These are phyloP conservation scores for Chorisops tibialis DNA, from an alignment of 2,888 invertebrate species.

Conservation along the genomic window DNA sequence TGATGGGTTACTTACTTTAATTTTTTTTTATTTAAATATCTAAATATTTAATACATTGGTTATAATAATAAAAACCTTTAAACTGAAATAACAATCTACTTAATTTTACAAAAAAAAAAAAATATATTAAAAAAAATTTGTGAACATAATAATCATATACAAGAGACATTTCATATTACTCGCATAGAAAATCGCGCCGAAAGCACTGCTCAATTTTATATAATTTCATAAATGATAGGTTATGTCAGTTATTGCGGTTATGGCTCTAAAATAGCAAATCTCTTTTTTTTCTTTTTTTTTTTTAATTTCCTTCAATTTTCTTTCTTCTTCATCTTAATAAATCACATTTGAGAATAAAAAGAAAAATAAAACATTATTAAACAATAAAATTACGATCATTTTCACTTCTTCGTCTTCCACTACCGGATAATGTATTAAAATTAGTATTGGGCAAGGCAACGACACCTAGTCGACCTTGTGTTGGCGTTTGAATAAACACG, in stretches of 20 bases:
- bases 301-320: no score
- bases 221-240: constrained; percentile 3
- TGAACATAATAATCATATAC: constrained; percentile 17
- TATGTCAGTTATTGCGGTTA: constrained; percentile 2
- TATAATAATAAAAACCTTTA: constrained; percentile 12
- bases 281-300: neutral
- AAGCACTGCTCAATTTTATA: neutral
- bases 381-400: constrained; percentile 15
- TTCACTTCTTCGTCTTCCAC: neutral
- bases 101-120: constrained; percentile 12
- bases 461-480: constrained; percentile 47
- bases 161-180: neutral
- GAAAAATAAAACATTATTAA: neutral
- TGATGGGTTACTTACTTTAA: constrained; percentile 1
- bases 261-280: constrained; percentile 6
- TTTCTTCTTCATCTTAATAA: constrained; percentile 19
- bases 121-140: no score
- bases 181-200: no score
- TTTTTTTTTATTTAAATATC: constrained; percentile 21
- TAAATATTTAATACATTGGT: constrained; percentile 22
- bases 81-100: constrained; percentile 19
- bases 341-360: constrained; percentile 20
- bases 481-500: constrained; percentile 47
- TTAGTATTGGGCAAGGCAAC: constrained; percentile 46
- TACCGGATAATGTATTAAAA: constrained; percentile 6